Percentiles rank a stretch among this genome's conserved stretches.
Evolutionary conservation across 2,113 vertebrate genomes (phyloP).

Genomic region (Pampusana beccarii): DNA sequence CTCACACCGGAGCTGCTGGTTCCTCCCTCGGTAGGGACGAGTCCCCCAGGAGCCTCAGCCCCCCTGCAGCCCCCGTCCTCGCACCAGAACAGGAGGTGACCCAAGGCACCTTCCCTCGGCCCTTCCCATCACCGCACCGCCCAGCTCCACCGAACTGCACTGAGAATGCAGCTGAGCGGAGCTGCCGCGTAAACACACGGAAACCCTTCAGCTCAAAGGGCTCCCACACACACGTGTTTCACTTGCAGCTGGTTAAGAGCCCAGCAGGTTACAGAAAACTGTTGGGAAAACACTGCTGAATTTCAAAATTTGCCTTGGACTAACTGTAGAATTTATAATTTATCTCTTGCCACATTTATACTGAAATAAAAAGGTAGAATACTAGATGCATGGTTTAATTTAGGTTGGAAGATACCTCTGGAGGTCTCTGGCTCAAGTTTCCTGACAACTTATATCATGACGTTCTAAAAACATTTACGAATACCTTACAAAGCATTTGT

Average conservation of each 20-base stretch:
- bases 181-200: not conserved
- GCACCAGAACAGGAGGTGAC: not conserved
- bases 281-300: not conserved
- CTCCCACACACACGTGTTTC: not conserved
- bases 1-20: fast-evolving
- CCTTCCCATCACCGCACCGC: not conserved
- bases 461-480: not conserved
- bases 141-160: not conserved
- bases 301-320: not conserved
- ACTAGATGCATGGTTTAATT: not conserved
- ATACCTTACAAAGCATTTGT: not conserved
- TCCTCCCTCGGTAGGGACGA: not conserved
- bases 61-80: not conserved
- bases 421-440: not conserved
- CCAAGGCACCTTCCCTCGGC: not conserved
- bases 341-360: not conserved
- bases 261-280: not conserved
- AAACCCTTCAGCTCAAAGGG: not conserved
- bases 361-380: not conserved
- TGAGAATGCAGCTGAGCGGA: not conserved
- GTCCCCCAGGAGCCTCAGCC: not conserved
- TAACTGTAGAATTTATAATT: not conserved
- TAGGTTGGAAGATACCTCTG: not conserved
- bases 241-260: not conserved
- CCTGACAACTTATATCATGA: not conserved